These are phyloP conservation scores for Eristalis intricaria DNA, from an alignment of 2,888 invertebrate species.

Conservation along the genomic window DNA sequence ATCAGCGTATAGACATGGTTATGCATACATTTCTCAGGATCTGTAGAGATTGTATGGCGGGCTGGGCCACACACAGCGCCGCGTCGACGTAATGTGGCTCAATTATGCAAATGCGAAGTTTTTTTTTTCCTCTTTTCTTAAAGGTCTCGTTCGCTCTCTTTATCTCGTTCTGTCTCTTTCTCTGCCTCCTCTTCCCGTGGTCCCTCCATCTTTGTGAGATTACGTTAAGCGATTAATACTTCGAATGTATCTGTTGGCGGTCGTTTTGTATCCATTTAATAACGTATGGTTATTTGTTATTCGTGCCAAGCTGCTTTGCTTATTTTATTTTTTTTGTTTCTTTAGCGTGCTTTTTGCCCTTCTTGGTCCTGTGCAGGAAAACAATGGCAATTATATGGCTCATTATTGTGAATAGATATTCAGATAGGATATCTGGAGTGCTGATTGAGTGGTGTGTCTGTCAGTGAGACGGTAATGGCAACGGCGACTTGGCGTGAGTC, in stretches of 20 bases:
- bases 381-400: constrained; percentile 63
- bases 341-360: constrained; percentile 8
- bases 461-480: background rate
- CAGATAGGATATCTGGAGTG: constrained; percentile 18
- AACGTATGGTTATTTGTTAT: constrained; percentile 69
- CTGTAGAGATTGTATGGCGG: constrained; percentile 54
- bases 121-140: constrained; percentile 51
- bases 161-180: background rate
- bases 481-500: constrained; percentile 3
- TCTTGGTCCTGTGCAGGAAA: constrained; percentile 37
- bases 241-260: constrained; percentile 69
- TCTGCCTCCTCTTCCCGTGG: background rate
- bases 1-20: constrained; percentile 1
- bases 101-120: constrained; percentile 69
- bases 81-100: constrained; percentile 68
- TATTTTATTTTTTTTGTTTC: constrained; percentile 1
- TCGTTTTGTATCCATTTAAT: constrained; percentile 67
- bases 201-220: constrained; percentile 30
- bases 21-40: constrained; percentile 57
- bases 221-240: constrained; percentile 68
- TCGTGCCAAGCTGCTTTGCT: constrained; percentile 48
- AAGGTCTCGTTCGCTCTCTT: constrained; percentile 3
- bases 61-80: constrained; percentile 54
- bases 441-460: background rate
- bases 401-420: constrained; percentile 48